Base-by-base conservation (phyloP, 2,888 invertebrate genomes). In the Horisme vitalbata region DNA sequence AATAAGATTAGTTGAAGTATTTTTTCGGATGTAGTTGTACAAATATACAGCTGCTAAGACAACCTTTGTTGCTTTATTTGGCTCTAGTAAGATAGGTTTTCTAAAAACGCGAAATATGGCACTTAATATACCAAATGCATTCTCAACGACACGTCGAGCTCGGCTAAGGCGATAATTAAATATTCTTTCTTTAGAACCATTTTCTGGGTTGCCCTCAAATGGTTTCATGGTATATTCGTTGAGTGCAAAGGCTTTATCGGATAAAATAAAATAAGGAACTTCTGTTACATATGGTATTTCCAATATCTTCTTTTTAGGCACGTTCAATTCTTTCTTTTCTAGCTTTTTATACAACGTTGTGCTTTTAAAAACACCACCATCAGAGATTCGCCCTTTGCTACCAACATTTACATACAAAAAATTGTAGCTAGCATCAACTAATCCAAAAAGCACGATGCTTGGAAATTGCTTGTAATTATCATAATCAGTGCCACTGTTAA, bases 81-180 rank as follows among this genome's bases (percentile, higher is more conserved):
- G 47, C 34, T 55, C 41, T 33, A 48, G 30, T 27, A 45, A 33
- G 14, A 55, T 51, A 26, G 51, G 47, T 39, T 51, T 45, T 13
- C 51, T 30, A 27, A 55, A 32, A 27, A 55, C 47, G 41, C 51
- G 34, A 28, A 39, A 55, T 20, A 47, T 36, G 10, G 55, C 37
- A 36, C 47, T 45, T 23, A 57, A 27, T 28, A 63, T 55, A 15
- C 60, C 59, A 54, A 60, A 60, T 13, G 55, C 59, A 51, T 61
- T 61, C 52, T 71, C 69, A 23, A 69, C 62, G 18, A 66, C 59
- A 37, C 45, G 28, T 38, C 60, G 47, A 33, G 57, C 56, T 52
- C 59, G 39, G 15, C 41, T 55, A 24, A 39, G 39, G 28, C 51
- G 21, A 39, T 68, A 68, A 52, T 71, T 71, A 48, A 63, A 69